Evolutionary conservation across 2,113 vertebrate species (phyloP).

Genomic region (Diphyllodes magnificus): DNA sequence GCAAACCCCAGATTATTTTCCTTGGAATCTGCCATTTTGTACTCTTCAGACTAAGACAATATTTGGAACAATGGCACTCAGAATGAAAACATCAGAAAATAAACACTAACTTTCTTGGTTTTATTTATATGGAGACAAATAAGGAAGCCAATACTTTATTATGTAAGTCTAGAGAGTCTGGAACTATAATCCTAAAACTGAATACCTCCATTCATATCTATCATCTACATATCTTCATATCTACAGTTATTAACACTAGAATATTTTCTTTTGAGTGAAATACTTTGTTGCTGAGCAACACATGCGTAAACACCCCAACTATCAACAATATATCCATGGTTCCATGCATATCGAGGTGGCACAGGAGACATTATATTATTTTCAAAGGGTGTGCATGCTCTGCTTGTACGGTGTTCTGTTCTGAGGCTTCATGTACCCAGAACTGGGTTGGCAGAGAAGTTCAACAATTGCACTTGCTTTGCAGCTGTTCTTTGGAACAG

Average conservation of each 20-base stretch:
- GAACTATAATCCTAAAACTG: background rate
- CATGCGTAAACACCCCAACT: accelerated
- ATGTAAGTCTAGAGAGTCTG: background rate
- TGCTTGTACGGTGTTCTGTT: background rate
- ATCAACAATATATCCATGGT: background rate
- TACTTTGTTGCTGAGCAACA: background rate
- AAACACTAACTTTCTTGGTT: background rate
- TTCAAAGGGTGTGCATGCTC: background rate
- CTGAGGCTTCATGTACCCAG: background rate
- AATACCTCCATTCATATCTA: background rate
- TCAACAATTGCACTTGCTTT: background rate
- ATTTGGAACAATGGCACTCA: background rate
- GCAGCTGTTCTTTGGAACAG: background rate
- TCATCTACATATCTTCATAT: background rate
- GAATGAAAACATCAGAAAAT: background rate
- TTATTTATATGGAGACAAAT: background rate
- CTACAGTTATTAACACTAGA: background rate
- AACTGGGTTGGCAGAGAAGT: background rate
- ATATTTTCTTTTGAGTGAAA: background rate
- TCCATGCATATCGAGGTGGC: background rate
- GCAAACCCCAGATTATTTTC: background rate
- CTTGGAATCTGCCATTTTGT: background rate
- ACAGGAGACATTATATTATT: background rate
- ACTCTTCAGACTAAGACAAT: background rate
- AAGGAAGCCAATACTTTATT: background rate